phyloP scores from a whole-genome alignment of 1,140 invertebrate genomes.

The Pollicipes pollicipes region DNA sequence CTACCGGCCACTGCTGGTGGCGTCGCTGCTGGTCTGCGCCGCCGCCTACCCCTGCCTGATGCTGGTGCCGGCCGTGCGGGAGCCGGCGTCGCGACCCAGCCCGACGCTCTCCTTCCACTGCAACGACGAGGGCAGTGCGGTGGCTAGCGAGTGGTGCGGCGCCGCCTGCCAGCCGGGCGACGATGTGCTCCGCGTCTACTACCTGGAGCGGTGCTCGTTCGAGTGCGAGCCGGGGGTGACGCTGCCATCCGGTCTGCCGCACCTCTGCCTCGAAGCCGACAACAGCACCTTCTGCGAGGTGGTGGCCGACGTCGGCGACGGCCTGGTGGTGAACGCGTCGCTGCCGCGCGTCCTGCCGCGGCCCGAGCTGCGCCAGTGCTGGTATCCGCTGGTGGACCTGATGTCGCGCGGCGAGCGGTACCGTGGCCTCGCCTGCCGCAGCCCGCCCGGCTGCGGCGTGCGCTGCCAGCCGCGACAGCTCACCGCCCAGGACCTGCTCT shows the following conservation, averaged over 20 bases:
- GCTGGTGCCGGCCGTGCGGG: conserved; percentile 8
- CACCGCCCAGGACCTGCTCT: conserved; percentile 21
- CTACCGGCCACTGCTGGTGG: conserved; percentile 44
- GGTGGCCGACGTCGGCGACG: conserved; percentile 30
- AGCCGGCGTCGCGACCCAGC: not conserved
- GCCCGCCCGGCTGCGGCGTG: conserved; percentile 38
- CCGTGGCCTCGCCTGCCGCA: conserved; percentile 27
- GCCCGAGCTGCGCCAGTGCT: conserved; percentile 21
- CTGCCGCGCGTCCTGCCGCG: conserved; percentile 29
- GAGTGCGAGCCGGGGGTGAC: not conserved
- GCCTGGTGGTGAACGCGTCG: conserved; percentile 33
- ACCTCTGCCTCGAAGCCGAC: not conserved
- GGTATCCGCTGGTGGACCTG: conserved; percentile 20
- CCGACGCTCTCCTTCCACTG: not conserved
- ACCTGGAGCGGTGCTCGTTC: not conserved
- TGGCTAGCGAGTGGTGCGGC: not conserved
- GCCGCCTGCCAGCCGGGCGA: not conserved
- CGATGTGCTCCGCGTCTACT: not conserved
- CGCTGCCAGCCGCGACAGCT: conserved; percentile 45
- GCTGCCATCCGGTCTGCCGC: not conserved
- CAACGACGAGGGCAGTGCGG: not conserved
- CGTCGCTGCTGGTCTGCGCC: conserved; percentile 41
- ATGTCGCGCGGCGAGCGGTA: conserved; percentile 7
- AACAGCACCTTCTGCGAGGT: not conserved
- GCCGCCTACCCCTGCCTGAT: conserved; percentile 21